Conservation (phyloP, 1,140 invertebrate genomes). For the Aphis gossypii region DNA sequence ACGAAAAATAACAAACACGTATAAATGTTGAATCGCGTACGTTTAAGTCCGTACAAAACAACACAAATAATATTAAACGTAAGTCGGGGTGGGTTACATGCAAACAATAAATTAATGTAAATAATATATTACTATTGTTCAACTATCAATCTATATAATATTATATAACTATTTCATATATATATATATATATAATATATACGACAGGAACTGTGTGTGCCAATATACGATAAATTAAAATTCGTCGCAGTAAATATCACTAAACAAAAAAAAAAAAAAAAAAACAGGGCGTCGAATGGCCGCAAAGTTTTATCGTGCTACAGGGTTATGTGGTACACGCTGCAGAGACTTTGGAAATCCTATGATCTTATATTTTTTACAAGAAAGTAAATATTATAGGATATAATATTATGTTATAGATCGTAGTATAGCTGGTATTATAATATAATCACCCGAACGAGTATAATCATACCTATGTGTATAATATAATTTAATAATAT, state of each 20-base stretch:
- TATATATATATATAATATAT: not conserved
- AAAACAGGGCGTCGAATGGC: not conserved
- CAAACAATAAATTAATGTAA: constrained; percentile 5
- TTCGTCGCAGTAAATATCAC: constrained; percentile 37
- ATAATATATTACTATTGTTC: constrained; percentile 12
- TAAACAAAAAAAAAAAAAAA: not conserved
- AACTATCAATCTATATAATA: constrained; percentile 28
- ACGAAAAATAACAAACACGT: not conserved
- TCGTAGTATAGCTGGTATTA: not conserved
- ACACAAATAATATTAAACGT: constrained; percentile 1
- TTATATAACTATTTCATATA: not conserved
- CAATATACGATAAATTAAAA: constrained; percentile 47
- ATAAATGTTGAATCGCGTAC: not conserved
- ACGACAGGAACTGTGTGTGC: constrained; percentile 50
- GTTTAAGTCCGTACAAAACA: not conserved
- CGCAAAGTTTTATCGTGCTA: not conserved
- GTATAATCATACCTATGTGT: not conserved
- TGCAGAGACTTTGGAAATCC: not conserved
- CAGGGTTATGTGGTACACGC: not conserved
- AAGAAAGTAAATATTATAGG: not conserved
- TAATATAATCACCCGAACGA: not conserved
- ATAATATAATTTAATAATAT: not conserved
- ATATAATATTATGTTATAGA: not conserved
- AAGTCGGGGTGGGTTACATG: not conserved
- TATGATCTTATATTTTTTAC: not conserved